phyloP scores from a whole-genome alignment of 2,113 vertebrate species.

The Typhlomys cinereus region DNA sequence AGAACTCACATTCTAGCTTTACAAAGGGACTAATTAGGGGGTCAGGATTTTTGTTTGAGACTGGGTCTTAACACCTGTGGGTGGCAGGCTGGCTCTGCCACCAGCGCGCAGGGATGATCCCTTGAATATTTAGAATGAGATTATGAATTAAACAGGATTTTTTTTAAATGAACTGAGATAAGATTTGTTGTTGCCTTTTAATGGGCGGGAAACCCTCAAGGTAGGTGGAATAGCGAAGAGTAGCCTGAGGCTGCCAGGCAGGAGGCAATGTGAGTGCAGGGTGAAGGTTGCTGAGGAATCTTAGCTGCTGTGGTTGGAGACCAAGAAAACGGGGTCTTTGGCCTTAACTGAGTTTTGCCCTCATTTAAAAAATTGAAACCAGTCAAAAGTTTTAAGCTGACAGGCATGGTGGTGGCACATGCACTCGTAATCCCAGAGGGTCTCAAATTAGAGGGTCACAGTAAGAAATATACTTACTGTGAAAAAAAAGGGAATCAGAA shows the following conservation, averaged over 20 bases:
- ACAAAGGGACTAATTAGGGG: neutral
- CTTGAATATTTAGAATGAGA: neutral
- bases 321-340: neutral
- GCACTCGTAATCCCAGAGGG: no score
- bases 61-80: neutral
- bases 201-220: neutral
- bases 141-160: neutral
- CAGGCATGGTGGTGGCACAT: neutral
- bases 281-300: neutral
- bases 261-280: neutral
- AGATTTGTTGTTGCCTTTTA: neutral
- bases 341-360: neutral
- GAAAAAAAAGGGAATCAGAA: neutral
- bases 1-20: conserved; percentile 14
- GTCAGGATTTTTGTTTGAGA: neutral
- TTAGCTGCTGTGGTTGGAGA: neutral
- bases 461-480: neutral
- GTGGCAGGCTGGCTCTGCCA: neutral
- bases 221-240: neutral
- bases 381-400: neutral
- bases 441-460: neutral
- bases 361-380: neutral
- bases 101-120: neutral
- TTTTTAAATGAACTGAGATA: neutral
- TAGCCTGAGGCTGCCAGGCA: neutral